A percentile compares a stretch with the other conserved stretches of the same genome.
These are phyloP conservation scores for Heliconius eleuchia DNA, from an alignment of 1,140 invertebrate genomes.

Conservation along the genomic window DNA sequence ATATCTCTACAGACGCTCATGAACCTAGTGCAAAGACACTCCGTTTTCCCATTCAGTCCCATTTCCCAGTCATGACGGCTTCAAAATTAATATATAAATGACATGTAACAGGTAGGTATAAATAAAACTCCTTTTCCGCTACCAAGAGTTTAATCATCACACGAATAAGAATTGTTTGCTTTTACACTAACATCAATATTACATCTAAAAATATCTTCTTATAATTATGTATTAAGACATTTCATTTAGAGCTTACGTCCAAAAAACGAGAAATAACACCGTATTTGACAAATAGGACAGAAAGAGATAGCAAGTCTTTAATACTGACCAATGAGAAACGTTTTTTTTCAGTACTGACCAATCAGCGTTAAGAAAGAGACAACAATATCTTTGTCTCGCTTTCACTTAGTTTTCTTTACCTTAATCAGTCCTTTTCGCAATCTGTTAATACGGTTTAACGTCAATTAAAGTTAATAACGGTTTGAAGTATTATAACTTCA, in stretches of 20 bases:
- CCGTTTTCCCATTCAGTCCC: too few species aligned
- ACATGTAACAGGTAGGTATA: background rate
- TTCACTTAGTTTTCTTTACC: background rate
- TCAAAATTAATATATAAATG: too few species aligned
- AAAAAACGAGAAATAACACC: background rate
- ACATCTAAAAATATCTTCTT: slow-evolving; percentile 29
- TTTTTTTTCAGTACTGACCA: background rate
- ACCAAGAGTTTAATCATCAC: slow-evolving; percentile 53
- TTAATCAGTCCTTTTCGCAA: background rate
- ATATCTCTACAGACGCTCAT: too few species aligned
- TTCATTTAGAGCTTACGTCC: background rate
- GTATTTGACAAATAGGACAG: background rate
- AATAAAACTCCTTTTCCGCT: slow-evolving; percentile 16
- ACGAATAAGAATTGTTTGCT: slow-evolving; percentile 39
- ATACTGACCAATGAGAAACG: background rate
- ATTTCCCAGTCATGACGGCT: too few species aligned
- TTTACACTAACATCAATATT: slow-evolving; percentile 43
- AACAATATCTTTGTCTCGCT: background rate
- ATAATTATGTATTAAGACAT: slow-evolving; percentile 3
- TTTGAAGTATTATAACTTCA: background rate
- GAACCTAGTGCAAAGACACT: too few species aligned
- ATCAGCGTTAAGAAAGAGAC: slow-evolving; percentile 1
- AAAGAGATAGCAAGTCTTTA: background rate
- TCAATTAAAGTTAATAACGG: background rate
- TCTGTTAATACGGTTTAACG: background rate